Evolutionary conservation across 2,888 invertebrate species (phyloP), one percentile per base, ranked within the genome.

Genomic region (Nebria salina): DNA sequence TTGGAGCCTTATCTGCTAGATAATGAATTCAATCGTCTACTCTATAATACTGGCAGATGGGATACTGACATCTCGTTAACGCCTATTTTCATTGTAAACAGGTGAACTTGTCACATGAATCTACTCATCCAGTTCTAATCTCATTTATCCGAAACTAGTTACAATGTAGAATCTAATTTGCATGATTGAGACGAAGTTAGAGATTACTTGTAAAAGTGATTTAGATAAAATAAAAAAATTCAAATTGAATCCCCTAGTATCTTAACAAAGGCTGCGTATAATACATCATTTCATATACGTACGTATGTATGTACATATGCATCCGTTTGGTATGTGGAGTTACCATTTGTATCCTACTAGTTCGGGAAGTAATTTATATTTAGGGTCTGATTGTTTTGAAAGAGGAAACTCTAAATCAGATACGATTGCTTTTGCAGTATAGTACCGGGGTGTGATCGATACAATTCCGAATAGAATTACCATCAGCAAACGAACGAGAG

Each of bases 11-110:
- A 75, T 80, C 80, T 80, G 65, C 7, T 11, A 80, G 80, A 80
- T 80, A 80, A 80, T 80, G 80, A 80, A 80, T 80, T 80, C 80
- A 80, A 80, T 75, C 75, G 70, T 70, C 41, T 66, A 7, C 11
- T 80, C 79, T 75, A 70, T 70, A 65, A 72, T 75, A 72, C 54
- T 43, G 64, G 42, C 75, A 80, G 80, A 80, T 80, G 80, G 41
- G 80, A 72, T 70, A 68, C 66, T 76, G 79, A 78, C 64, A 65
- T 41, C 68, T 75, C 26, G 64, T 64, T 64, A 75, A 64, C 64
- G 64, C 15, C 20, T 26, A 75, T 75, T 54, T 72, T 34, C 34
- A 72, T 8, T 42, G 11, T 42, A 11, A 20, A 6, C 20, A 74
- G n/a, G 20, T 42, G 74, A 43, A 75, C 54, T 42, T 75, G 54